Percentiles rank a stretch among this genome's conserved stretches.
Evolutionary conservation across 2,797 vertebrate species (phyloP).

Genomic region (Lophius americanus): DNA sequence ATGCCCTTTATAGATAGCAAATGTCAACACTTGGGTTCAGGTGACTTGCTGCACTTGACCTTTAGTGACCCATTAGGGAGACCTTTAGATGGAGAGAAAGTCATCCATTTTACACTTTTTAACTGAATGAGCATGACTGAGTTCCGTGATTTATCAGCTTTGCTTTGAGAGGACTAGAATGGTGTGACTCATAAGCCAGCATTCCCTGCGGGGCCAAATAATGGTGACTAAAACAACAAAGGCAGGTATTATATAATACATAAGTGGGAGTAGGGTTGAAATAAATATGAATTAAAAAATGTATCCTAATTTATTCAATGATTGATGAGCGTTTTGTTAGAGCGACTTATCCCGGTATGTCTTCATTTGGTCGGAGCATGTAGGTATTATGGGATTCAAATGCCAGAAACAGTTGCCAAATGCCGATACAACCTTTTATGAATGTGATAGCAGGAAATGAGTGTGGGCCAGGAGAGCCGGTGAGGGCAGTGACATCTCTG

Average conservation of each 20-base stretch:
- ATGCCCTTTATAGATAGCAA: conserved; percentile 34
- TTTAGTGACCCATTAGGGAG: conserved; percentile 50
- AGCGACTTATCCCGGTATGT: conserved; percentile 45
- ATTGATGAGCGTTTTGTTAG: conserved; percentile 15
- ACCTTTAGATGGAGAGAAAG: conserved; percentile 33
- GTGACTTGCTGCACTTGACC: conserved; percentile 67
- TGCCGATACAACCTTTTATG: conserved; percentile 43
- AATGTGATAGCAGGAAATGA: conserved; percentile 61
- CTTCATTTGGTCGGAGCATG: conserved; percentile 50
- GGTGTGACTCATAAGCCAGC: conserved; percentile 31
- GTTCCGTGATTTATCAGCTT: conserved; percentile 24
- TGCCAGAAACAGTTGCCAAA: conserved; percentile 54
- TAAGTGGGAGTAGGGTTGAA: conserved; percentile 3
- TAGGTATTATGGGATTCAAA: conserved; percentile 45
- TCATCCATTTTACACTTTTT: conserved; percentile 14
- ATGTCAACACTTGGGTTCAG: conserved; percentile 59
- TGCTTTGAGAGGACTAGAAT: conserved; percentile 23
- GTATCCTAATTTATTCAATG: conserved; percentile 30
- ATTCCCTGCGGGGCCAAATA: conserved; percentile 12
- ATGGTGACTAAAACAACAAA: conserved; percentile 27
- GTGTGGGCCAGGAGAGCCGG: conserved; percentile 53
- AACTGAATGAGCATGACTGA: conserved; percentile 28
- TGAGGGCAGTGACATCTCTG: conserved; percentile 61
- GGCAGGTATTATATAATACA: conserved; percentile 1
- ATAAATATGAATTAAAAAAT: conserved; percentile 23